A percentile compares a stretch with the other conserved stretches of the same genome.
These are phyloP conservation scores for Coreoperca whiteheadi DNA, from an alignment of 2,113 vertebrate genomes.

Conservation along the genomic window DNA sequence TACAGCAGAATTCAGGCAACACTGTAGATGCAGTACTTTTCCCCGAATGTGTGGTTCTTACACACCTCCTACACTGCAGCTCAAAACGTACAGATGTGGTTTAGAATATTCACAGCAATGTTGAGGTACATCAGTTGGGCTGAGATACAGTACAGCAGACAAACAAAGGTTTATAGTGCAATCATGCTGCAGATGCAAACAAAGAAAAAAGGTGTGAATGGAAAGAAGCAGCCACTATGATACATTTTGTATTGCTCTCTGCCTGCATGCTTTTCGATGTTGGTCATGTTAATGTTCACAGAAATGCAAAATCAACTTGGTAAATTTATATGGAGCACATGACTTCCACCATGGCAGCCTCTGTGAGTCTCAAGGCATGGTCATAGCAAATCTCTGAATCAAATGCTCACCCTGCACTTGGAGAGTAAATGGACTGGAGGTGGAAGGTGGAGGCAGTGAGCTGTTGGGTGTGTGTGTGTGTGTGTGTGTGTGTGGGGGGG, in stretches of 20 bases:
- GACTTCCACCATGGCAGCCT: not conserved
- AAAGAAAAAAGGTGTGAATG: not conserved
- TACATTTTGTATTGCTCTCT: not conserved
- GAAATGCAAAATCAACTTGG: not conserved
- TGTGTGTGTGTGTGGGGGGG: constrained; percentile 22
- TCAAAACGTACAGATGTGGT: not conserved
- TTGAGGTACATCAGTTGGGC: not conserved
- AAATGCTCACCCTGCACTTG: constrained; percentile 9
- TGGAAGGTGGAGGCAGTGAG: constrained; percentile 64
- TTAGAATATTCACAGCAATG: not conserved
- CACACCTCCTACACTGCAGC: constrained; percentile 10
- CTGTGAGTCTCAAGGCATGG: not conserved
- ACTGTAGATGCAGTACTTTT: not conserved
- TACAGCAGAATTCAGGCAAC: not conserved
- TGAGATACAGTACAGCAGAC: not conserved
- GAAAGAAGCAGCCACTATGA: not conserved
- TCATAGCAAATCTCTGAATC: constrained; percentile 26
- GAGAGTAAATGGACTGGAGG: constrained; percentile 41
- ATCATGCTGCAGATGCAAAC: not conserved
- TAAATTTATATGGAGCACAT: not conserved
- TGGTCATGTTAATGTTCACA: not conserved
- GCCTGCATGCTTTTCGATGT: not conserved
- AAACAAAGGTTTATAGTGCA: not conserved
- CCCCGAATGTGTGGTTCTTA: not conserved
- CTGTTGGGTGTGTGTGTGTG: constrained; percentile 51